Evolutionary conservation across 2,113 vertebrate genomes (phyloP).

Genomic region (Donacobius atricapilla): DNA sequence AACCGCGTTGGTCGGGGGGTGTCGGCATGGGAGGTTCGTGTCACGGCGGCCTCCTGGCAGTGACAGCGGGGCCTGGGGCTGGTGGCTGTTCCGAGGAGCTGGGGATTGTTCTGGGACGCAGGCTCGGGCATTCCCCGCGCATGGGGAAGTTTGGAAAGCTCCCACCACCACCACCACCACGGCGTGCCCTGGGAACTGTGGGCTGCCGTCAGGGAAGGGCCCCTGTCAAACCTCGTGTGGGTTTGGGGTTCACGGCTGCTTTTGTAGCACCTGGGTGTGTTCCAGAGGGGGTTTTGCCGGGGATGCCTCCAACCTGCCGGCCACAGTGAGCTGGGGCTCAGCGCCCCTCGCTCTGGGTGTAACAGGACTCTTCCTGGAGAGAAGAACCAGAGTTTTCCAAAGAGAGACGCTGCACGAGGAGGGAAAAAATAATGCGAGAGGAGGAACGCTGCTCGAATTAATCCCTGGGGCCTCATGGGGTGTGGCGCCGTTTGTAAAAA

Average conservation of each 20-base stretch:
- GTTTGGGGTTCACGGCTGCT: fast-evolving
- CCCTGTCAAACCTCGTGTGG: fast-evolving
- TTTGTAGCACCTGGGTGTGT: fast-evolving
- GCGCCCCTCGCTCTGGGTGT: fast-evolving
- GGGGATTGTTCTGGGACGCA: neutral
- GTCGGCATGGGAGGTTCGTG: fast-evolving
- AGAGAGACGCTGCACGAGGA: fast-evolving
- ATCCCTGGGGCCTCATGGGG: neutral
- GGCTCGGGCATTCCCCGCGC: neutral
- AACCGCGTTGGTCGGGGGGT: fast-evolving
- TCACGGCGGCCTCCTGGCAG: fast-evolving
- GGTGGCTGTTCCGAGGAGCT: fast-evolving
- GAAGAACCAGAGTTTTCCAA: neutral
- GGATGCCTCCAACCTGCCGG: fast-evolving
- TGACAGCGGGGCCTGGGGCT: neutral
- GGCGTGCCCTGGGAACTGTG: fast-evolving
- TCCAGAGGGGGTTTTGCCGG: fast-evolving
- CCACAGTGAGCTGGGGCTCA: fast-evolving
- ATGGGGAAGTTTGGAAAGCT: neutral
- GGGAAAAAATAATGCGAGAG: fast-evolving
- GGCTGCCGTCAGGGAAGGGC: neutral
- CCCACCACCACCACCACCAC: fast-evolving
- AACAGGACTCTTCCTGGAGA: neutral
- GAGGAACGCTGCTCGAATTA: neutral
- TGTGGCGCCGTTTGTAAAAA: neutral